Conservation (phyloP, 64 coral and sea anemone genomes). For the Montipora foliosa region DNA sequence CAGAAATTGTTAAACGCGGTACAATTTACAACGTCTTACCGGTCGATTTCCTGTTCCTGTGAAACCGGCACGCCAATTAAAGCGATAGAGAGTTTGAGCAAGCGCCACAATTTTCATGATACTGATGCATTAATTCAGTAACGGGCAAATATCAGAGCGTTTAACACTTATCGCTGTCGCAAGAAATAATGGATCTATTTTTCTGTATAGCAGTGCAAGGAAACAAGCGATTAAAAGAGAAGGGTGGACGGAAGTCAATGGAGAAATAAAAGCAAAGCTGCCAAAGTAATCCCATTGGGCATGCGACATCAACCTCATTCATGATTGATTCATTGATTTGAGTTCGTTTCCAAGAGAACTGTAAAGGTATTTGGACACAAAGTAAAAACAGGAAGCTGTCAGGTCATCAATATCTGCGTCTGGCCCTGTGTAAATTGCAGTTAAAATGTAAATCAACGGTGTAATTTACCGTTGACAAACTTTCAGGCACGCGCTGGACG, state of each 20-base stretch:
- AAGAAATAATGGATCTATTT: background rate
- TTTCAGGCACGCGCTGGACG: slow-evolving; percentile 43
- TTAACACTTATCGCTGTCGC: slow-evolving; percentile 25
- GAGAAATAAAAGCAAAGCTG: background rate
- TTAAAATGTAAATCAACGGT: slow-evolving; percentile 57
- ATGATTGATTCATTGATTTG: background rate
- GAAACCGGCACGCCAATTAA: slow-evolving; percentile 35
- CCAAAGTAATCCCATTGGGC: background rate
- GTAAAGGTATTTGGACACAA: background rate
- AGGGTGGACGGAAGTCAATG: background rate
- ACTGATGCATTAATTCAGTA: background rate
- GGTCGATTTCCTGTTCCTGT: background rate
- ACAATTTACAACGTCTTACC: background rate
- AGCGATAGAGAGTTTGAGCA: background rate
- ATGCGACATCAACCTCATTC: no score
- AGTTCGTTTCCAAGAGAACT: slow-evolving; percentile 17
- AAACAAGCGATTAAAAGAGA: background rate
- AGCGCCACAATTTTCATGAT: background rate
- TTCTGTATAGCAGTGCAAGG: background rate
- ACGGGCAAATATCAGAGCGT: slow-evolving; percentile 23
- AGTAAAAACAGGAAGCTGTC: slow-evolving; percentile 41
- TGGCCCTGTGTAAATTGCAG: slow-evolving; percentile 44
- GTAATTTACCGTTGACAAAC: slow-evolving; percentile 56
- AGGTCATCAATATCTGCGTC: slow-evolving; percentile 46
- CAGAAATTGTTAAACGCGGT: background rate